Evolutionary conservation across 2,113 vertebrate genomes (phyloP).

Genomic region (Ardeotis arabs): DNA sequence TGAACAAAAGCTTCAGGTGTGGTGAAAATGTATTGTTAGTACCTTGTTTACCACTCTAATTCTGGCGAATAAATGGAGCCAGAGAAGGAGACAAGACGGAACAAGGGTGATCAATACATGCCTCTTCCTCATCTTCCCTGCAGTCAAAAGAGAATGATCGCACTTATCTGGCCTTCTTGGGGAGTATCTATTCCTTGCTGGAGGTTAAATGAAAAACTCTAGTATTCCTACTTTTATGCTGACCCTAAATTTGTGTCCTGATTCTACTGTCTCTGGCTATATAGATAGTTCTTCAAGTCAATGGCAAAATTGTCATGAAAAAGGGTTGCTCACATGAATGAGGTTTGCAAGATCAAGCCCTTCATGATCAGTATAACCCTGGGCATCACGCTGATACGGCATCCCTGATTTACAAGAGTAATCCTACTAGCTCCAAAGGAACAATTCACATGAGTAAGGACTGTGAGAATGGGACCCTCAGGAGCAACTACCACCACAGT

Average conservation of each 20-base stretch:
- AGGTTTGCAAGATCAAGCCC: slow-evolving; percentile 29
- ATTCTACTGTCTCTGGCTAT: neutral
- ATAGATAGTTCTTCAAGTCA: neutral
- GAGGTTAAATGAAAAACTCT: slow-evolving; percentile 53
- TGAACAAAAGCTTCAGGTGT: neutral
- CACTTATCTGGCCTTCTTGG: neutral
- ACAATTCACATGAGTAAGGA: slow-evolving; percentile 40
- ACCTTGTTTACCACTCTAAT: neutral
- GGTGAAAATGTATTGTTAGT: neutral
- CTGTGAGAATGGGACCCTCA: slow-evolving; percentile 35
- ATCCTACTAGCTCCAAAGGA: slow-evolving; percentile 40
- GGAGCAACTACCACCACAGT: slow-evolving; percentile 41
- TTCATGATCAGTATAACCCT: slow-evolving; percentile 22
- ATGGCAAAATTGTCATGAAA: slow-evolving; percentile 8
- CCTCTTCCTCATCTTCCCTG: neutral
- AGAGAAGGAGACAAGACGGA: neutral
- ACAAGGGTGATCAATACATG: slow-evolving; percentile 16
- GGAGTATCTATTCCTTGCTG: slow-evolving; percentile 5
- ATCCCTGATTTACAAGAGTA: slow-evolving; percentile 37
- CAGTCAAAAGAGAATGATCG: neutral
- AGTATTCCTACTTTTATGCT: slow-evolving; percentile 32
- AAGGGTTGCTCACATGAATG: neutral
- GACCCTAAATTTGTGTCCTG: slow-evolving; percentile 12
- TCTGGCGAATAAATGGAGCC: neutral
- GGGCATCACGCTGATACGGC: neutral